Percentiles rank a stretch among this genome's conserved stretches.
phyloP scores from a whole-genome alignment of 2,113 vertebrate genomes.

The Perca flavescens region DNA sequence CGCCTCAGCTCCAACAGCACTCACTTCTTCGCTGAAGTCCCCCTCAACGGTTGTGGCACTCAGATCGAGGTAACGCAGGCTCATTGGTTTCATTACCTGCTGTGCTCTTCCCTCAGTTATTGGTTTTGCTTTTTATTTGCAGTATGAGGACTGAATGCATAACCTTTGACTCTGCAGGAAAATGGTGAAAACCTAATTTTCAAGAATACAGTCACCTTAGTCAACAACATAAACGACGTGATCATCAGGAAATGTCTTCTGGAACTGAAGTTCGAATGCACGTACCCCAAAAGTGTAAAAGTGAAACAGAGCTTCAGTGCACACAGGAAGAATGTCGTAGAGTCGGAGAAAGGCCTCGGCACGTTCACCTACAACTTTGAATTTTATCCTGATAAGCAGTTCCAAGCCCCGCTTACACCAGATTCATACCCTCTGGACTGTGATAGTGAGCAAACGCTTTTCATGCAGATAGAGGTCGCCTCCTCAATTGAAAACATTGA shows the following conservation, averaged over 20 bases:
- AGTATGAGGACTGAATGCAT: background rate
- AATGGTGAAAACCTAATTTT: slow-evolving; percentile 72
- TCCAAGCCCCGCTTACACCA: slow-evolving; percentile 33
- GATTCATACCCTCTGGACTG: slow-evolving; percentile 71
- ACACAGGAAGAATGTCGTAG: slow-evolving; percentile 57
- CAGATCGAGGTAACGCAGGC: slow-evolving; percentile 67
- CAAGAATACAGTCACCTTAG: slow-evolving; percentile 75
- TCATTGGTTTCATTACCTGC: background rate
- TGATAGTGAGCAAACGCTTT: slow-evolving; percentile 61
- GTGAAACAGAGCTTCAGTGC: slow-evolving; percentile 61
- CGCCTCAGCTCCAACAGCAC: slow-evolving; percentile 72
- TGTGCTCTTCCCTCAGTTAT: background rate
- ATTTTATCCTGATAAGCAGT: slow-evolving; percentile 69
- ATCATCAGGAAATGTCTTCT: slow-evolving; percentile 77
- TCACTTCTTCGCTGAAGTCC: slow-evolving; percentile 68
- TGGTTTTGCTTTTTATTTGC: background rate
- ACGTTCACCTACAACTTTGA: slow-evolving; percentile 80
- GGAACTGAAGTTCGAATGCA: slow-evolving; percentile 77
- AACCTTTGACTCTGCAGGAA: slow-evolving; percentile 62
- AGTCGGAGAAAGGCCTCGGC: slow-evolving; percentile 78
- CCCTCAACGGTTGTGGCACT: slow-evolving; percentile 79
- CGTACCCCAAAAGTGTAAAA: slow-evolving; percentile 75
- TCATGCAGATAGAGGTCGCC: slow-evolving; percentile 73
- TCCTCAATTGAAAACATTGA: slow-evolving; percentile 68
- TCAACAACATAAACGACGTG: slow-evolving; percentile 15